These are phyloP conservation scores for Thymelicus lineola DNA, from an alignment of 2,888 invertebrate genomes.

Conservation along the genomic window DNA sequence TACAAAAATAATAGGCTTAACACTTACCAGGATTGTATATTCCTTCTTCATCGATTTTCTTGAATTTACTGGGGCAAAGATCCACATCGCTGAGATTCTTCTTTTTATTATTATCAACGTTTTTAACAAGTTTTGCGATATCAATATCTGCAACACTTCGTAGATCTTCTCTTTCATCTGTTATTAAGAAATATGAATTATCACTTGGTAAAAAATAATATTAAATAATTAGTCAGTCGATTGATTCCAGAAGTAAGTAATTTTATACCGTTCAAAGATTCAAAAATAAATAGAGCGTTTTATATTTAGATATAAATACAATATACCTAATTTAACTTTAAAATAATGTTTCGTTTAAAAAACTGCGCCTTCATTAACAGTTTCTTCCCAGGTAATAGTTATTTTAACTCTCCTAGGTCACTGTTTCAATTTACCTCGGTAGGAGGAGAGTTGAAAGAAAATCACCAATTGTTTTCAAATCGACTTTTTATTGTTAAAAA, in stretches of 20 bases:
- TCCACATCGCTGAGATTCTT: slow-evolving; percentile 72
- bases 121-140: slow-evolving; percentile 75
- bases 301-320: no score
- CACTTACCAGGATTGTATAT: slow-evolving; percentile 74
- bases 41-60: slow-evolving; percentile 78
- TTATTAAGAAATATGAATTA: slow-evolving; percentile 22
- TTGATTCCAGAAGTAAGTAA: neutral
- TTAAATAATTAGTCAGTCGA: neutral
- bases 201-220: neutral
- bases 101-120: slow-evolving; percentile 66
- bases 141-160: slow-evolving; percentile 78
- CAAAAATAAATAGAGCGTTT: no score
- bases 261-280: no score
- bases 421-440: no score
- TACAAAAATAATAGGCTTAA: neutral
- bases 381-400: no score
- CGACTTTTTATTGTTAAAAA: no score
- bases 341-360: no score
- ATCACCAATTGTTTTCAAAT: no score
- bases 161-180: slow-evolving; percentile 79
- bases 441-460: no score
- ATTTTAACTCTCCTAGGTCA: no score
- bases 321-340: no score
- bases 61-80: slow-evolving; percentile 72
- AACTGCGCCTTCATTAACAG: no score